These are phyloP conservation scores for Muscina levida DNA, from an alignment of 2,888 invertebrate species.

Conservation along the genomic window DNA sequence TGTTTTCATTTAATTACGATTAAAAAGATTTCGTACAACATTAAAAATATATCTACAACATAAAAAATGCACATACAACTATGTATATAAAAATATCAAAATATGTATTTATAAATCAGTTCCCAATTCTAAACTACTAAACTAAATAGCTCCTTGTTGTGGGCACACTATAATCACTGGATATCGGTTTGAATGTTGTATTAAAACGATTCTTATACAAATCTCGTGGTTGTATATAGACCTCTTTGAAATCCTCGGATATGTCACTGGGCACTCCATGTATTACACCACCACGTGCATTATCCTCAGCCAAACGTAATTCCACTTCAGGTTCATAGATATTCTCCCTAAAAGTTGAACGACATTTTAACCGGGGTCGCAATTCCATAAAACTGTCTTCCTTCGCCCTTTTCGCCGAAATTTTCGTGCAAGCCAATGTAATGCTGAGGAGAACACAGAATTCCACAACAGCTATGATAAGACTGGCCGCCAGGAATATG, in stretches of 20 bases:
- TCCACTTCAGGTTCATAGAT: conserved; percentile 77
- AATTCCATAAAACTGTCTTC: conserved; percentile 67
- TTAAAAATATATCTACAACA: conserved; percentile 8
- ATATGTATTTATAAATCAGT: conserved; percentile 25
- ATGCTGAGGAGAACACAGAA: conserved; percentile 86
- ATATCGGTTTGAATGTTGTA: conserved; percentile 76
- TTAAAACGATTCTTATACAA: conserved; percentile 76
- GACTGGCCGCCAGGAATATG: conserved; percentile 84
- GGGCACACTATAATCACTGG: conserved; percentile 75
- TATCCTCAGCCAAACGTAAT: conserved; percentile 63
- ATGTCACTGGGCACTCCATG: conserved; percentile 64
- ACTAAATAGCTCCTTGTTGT: conserved; percentile 76
- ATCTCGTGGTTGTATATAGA: conserved; percentile 77
- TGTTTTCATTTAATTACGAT: conserved; percentile 17
- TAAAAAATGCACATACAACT: conserved; percentile 6
- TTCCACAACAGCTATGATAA: conserved; percentile 86
- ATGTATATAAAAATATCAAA: background rate
- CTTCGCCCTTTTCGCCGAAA: conserved; percentile 74
- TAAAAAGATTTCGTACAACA: background rate
- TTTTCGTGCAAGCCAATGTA: conserved; percentile 85
- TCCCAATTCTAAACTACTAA: conserved; percentile 59
- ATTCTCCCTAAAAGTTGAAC: conserved; percentile 75
- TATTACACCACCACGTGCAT: conserved; percentile 46
- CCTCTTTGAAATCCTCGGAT: conserved; percentile 74
- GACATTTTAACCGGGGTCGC: conserved; percentile 69